Conservation (phyloP, 2,797 vertebrate genomes). For the Trichosurus vulpecula region DNA sequence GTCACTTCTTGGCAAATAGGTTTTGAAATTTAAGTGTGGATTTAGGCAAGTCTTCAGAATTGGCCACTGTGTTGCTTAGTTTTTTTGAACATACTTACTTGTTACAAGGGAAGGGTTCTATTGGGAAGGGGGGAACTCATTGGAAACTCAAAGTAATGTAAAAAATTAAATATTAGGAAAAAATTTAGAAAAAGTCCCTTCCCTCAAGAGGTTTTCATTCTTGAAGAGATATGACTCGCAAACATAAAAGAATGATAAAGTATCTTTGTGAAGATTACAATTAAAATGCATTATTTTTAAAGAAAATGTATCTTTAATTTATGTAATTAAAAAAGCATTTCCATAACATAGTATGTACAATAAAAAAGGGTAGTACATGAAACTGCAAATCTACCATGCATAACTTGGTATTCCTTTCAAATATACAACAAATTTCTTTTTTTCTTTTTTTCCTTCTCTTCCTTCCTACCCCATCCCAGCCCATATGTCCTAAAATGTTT, state of each 20-base stretch:
- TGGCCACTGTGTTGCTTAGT: neutral
- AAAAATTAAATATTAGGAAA: neutral
- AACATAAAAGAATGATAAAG: neutral
- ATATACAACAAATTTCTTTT: too few species aligned
- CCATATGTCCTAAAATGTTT: too few species aligned
- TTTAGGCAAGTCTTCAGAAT: neutral
- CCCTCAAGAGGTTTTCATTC: neutral
- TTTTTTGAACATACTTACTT: neutral
- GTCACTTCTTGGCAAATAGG: neutral
- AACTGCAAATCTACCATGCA: too few species aligned
- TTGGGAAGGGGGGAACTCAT: neutral
- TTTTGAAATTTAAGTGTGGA: neutral
- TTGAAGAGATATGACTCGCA: neutral
- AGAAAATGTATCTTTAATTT: too few species aligned
- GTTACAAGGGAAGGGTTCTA: neutral
- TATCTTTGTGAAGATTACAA: neutral
- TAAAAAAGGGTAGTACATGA: too few species aligned
- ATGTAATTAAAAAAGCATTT: too few species aligned
- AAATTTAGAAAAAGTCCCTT: neutral
- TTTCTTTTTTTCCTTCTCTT: too few species aligned
- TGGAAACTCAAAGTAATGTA: neutral
- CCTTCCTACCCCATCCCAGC: too few species aligned
- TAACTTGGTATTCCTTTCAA: too few species aligned
- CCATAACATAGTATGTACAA: too few species aligned
- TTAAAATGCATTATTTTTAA: neutral